A percentile compares a stretch with the other conserved stretches of the same genome.
Evolutionary conservation across 2,888 invertebrate genomes (phyloP).

Genomic region (Andrena flavipes): DNA sequence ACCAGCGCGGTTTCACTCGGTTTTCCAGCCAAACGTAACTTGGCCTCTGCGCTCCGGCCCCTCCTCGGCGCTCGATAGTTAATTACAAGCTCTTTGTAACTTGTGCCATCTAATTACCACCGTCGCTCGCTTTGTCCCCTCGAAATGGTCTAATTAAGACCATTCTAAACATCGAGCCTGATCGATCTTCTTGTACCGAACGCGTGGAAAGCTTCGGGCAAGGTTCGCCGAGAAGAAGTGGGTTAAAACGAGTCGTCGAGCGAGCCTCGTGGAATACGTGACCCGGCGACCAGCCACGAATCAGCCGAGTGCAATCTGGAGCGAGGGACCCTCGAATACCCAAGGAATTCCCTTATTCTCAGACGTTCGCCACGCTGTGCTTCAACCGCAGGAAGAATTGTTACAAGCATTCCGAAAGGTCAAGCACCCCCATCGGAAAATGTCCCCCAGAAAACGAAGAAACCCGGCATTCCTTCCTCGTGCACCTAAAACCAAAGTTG

Average conservation of each 20-base stretch:
- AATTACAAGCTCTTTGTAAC: background rate
- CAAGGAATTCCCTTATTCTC: conserved; percentile 35
- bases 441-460: background rate
- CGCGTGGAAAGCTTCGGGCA: background rate
- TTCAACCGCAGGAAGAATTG: conserved; percentile 26
- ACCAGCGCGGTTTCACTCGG: background rate
- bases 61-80: background rate
- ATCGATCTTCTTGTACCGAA: background rate
- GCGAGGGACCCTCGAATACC: conserved; percentile 17
- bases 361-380: conserved; percentile 18
- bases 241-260: conserved; percentile 24
- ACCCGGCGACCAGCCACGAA: conserved; percentile 12
- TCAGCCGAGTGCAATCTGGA: conserved; percentile 18
- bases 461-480: background rate
- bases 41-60: background rate
- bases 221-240: conserved; percentile 8
- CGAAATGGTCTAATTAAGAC: background rate
- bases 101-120: background rate
- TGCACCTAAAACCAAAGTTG: too few species aligned
- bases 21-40: background rate
- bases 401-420: background rate
- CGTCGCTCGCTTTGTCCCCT: background rate
- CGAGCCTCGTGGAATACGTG: conserved; percentile 27
- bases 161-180: background rate
- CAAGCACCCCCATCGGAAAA: background rate